A percentile compares a stretch with the other conserved stretches of the same genome.
phyloP scores from a whole-genome alignment of 1,140 invertebrate genomes.

The Bombus superbus region DNA sequence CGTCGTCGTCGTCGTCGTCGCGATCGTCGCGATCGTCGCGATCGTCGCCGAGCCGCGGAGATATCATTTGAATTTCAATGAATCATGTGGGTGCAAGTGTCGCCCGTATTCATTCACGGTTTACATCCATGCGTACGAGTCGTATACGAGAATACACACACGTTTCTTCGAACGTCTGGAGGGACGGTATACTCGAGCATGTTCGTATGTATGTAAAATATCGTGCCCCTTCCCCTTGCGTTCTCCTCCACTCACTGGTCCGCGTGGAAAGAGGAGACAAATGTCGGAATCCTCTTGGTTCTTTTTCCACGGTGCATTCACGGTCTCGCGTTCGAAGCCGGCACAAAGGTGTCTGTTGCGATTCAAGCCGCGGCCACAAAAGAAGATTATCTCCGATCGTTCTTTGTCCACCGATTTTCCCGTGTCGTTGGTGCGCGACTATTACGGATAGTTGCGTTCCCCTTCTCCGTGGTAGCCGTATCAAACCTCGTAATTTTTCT shows the following conservation, averaged over 20 bases:
- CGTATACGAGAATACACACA: neutral
- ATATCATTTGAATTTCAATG: conserved; percentile 82
- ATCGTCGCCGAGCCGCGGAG: conserved; percentile 22
- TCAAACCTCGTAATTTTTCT: conserved; percentile 54
- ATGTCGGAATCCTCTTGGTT: conserved; percentile 50
- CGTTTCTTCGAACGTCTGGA: conserved; percentile 5
- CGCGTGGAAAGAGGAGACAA: conserved; percentile 57
- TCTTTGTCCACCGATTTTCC: conserved; percentile 55
- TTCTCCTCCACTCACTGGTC: neutral
- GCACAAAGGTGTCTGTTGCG: conserved; percentile 55
- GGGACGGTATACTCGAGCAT: neutral
- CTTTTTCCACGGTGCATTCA: conserved; percentile 44
- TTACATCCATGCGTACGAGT: conserved; percentile 25
- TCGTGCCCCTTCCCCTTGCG: conserved; percentile 32
- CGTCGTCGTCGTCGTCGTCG: neutral
- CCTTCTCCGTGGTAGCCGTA: conserved; percentile 37
- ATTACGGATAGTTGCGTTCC: conserved; percentile 22
- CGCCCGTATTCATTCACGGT: conserved; percentile 60
- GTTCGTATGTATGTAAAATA: conserved; percentile 57
- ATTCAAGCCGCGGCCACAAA: conserved; percentile 47
- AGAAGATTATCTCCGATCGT: conserved; percentile 64
- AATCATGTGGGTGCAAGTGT: conserved; percentile 76
- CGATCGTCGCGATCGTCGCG: neutral
- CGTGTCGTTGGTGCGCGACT: conserved; percentile 32
- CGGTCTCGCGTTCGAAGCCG: conserved; percentile 22